A percentile compares a stretch with the other conserved stretches of the same genome.
These are phyloP conservation scores for Solea solea DNA, from an alignment of 2,113 vertebrate genomes.

Conservation along the genomic window DNA sequence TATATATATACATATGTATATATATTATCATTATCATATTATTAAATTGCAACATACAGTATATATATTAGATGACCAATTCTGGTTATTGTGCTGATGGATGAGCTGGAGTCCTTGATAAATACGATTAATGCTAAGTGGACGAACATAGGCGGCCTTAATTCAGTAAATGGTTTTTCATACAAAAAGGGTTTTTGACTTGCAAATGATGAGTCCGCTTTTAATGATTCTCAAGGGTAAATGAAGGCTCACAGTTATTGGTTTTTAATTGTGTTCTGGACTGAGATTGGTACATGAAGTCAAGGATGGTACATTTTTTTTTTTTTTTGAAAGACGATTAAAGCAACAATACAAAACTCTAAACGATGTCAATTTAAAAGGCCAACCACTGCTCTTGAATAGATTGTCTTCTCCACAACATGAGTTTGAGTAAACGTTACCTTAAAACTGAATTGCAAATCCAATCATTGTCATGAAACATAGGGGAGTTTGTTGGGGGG, in stretches of 20 bases:
- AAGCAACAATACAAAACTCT: neutral
- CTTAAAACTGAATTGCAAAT: conserved; percentile 11
- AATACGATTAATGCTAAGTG: too few species aligned
- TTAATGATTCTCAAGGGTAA: conserved; percentile 44
- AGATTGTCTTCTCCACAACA: neutral
- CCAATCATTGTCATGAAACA: neutral
- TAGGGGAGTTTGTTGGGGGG: neutral
- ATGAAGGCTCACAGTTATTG: conserved; percentile 13
- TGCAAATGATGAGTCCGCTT: conserved; percentile 38
- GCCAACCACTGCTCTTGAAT: neutral
- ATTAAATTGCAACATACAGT: too few species aligned
- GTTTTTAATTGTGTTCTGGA: neutral
- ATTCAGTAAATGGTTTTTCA: conserved; percentile 1
- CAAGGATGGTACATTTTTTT: conserved; percentile 13
- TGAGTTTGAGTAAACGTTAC: neutral
- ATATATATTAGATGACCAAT: too few species aligned
- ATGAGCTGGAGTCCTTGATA: too few species aligned
- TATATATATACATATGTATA: neutral
- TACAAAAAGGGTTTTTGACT: conserved; percentile 17
- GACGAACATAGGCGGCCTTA: neutral
- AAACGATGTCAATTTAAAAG: neutral
- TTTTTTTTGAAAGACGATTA: neutral
- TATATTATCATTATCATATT: too few species aligned
- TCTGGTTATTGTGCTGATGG: too few species aligned
- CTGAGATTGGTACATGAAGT: neutral